Conservation (phyloP, 2,888 invertebrate genomes). For the Steromphala cineraria region DNA sequence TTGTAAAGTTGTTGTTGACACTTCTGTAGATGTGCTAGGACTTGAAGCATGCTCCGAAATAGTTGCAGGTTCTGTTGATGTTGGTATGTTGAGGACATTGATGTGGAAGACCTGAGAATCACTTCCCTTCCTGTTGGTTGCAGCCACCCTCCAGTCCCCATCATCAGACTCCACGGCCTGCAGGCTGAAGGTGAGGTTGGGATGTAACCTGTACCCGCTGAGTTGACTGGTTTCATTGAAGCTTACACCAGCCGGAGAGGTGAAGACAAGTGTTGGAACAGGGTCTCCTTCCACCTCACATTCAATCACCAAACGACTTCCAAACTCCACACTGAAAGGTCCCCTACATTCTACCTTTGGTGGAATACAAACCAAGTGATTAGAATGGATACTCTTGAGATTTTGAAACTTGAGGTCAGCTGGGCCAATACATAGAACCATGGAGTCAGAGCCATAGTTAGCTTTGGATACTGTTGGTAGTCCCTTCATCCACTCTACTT, state of each 20-base stretch:
- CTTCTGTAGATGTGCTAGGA: neutral
- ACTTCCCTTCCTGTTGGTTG: constrained; percentile 35
- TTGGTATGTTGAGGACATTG: neutral
- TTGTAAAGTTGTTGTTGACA: neutral
- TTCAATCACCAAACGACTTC: constrained; percentile 30
- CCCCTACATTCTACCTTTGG: constrained; percentile 43
- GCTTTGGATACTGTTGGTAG: constrained; percentile 33
- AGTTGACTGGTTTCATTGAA: neutral
- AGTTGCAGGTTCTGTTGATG: neutral
- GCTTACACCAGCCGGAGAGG: constrained; percentile 32
- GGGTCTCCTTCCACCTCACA: constrained; percentile 51
- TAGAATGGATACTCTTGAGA: constrained; percentile 40
- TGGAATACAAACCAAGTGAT: constrained; percentile 43
- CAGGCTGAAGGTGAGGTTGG: constrained; percentile 37
- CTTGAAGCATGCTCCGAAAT: neutral
- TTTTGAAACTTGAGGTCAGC: constrained; percentile 35
- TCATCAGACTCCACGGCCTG: constrained; percentile 32
- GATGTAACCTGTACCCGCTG: neutral
- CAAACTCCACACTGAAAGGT: constrained; percentile 30
- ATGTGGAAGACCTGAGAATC: no score
- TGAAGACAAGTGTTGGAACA: constrained; percentile 47
- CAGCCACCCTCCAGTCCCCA: constrained; percentile 42
- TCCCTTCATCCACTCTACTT: constrained; percentile 47
- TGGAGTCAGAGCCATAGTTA: constrained; percentile 13
- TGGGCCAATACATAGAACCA: constrained; percentile 47